These are phyloP conservation scores for Dipodomys ordii DNA, from an alignment of 2,113 vertebrate species.

Conservation along the genomic window DNA sequence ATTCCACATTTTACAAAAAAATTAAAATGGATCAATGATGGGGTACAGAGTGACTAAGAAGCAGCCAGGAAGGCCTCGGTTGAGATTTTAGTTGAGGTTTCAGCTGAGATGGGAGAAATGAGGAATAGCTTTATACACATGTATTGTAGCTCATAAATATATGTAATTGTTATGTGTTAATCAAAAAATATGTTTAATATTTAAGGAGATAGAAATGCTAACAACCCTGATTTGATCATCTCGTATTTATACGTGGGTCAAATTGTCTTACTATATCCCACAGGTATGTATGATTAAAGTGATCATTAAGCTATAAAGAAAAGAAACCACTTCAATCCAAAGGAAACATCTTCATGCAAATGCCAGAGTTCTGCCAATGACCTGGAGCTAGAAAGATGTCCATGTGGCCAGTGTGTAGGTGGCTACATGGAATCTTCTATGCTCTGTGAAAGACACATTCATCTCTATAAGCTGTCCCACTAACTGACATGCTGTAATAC, in stretches of 20 bases:
- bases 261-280: not conserved
- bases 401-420: not conserved
- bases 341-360: not conserved
- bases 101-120: not conserved
- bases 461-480: not conserved
- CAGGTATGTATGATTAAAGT: not conserved
- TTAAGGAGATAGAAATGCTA: not conserved
- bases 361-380: not conserved
- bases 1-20: slow-evolving; percentile 31
- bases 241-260: not conserved
- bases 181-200: not conserved
- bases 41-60: not conserved
- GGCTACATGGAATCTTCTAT: not conserved
- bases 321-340: not conserved
- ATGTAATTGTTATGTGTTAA: not conserved
- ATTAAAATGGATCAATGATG: not conserved
- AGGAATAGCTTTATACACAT: not conserved
- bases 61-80: not conserved
- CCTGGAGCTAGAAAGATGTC: not conserved
- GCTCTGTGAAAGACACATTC: not conserved
- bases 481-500: not conserved
- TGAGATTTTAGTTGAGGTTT: not conserved
- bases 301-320: not conserved
- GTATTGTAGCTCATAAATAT: not conserved
- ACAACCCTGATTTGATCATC: not conserved